These are phyloP conservation scores for Neuroterus valhalla DNA, from an alignment of 1,140 invertebrate genomes.

Conservation along the genomic window DNA sequence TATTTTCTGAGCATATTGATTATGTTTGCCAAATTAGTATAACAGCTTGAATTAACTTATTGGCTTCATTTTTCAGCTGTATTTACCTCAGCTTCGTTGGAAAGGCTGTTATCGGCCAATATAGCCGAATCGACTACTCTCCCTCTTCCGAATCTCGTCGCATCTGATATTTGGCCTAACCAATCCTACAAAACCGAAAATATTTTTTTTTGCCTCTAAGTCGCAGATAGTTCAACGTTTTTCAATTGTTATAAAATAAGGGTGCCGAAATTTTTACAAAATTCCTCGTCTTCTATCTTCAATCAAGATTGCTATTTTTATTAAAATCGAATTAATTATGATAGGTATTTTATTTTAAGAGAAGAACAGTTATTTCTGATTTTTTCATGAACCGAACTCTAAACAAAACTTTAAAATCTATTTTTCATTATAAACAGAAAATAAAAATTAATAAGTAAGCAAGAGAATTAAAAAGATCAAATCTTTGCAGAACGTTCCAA, in stretches of 20 bases:
- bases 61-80: not conserved
- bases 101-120: conserved; percentile 69
- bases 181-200: conserved; percentile 68
- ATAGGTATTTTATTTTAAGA: no score
- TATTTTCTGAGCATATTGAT: not conserved
- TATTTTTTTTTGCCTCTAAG: conserved; percentile 44
- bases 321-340: no score
- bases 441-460: no score
- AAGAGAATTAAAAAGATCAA: no score
- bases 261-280: not conserved
- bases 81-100: conserved; percentile 68
- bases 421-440: no score
- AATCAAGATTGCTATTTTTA: not conserved
- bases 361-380: no score
- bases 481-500: no score
- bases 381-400: no score
- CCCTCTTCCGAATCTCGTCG: conserved; percentile 68
- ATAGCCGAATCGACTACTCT: conserved; percentile 69
- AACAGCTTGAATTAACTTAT: not conserved
- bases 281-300: not conserved
- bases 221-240: not conserved
- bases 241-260: not conserved
- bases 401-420: no score
- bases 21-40: not conserved
- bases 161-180: conserved; percentile 65